A percentile compares a stretch with the other conserved stretches of the same genome.
Evolutionary conservation across 2,797 vertebrate species (phyloP).

Genomic region (Linurgus olivaceus): DNA sequence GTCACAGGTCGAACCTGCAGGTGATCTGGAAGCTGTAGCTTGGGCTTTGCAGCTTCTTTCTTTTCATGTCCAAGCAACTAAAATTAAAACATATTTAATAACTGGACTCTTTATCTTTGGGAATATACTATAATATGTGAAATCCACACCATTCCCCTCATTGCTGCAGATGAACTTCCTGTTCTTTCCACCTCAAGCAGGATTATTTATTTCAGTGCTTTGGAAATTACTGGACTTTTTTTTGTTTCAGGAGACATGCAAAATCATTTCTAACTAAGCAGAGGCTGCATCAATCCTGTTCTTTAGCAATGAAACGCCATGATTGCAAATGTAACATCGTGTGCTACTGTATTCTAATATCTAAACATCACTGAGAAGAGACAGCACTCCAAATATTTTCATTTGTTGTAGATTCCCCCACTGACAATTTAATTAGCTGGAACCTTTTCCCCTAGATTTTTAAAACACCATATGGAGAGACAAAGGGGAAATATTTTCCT

Average conservation of each 20-base stretch:
- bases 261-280: background rate
- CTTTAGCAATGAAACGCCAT: background rate
- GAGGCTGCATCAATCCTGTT: background rate
- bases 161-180: background rate
- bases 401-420: background rate
- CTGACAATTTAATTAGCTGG: conserved; percentile 49
- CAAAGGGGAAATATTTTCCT: conserved; percentile 64
- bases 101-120: background rate
- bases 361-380: conserved; percentile 1
- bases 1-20: conserved; percentile 71
- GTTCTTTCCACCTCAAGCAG: background rate
- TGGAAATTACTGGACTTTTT: background rate
- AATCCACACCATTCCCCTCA: background rate
- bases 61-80: conserved; percentile 69
- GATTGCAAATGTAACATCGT: background rate
- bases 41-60: conserved; percentile 42
- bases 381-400: conserved; percentile 44
- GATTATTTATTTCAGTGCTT: background rate
- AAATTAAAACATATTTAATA: conserved; percentile 50
- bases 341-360: background rate
- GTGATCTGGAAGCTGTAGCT: conserved; percentile 67
- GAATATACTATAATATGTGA: background rate
- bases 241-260: background rate
- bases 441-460: conserved; percentile 40
- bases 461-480: conserved; percentile 48